Evolutionary conservation across 2,797 vertebrate species (phyloP), one percentile per base, ranked within the genome.

Genomic region (Masticophis lateralis): DNA sequence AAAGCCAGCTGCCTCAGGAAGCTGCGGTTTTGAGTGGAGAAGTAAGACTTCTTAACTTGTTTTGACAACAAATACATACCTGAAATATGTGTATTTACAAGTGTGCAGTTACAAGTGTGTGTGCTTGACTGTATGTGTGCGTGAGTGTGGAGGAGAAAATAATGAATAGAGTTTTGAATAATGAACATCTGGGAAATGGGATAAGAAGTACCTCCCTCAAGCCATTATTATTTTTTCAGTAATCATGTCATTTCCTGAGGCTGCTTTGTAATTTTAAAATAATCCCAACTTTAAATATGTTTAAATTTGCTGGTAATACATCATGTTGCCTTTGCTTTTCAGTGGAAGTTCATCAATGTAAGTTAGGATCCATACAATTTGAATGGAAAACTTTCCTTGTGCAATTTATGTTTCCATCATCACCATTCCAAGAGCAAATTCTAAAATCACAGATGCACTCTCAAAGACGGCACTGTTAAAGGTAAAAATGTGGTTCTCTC

Each of bases 401-500:
- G 25, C 43, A 79, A 55, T 18, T 43, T 27, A 88, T 6, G 4
- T 60, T 61, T 88, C 18, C 51, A 32, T 88, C 53, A 22, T 20
- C 20, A 56, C 55, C 74, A 90, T 32, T 66, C 55, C 60, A 66
- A 90, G 60, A 93, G 53, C 61, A 89, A 74, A 83, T 86, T 90
- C 86, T 37, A 87, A 86, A 63, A 89, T 86, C 53, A 86, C 89
- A 57, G 87, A 12, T 86, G 59, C 25, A 32, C 47, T 93, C 25
- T 60, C 55, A 47, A 63, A 57, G 4, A 69, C n/a, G 86, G 55
- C 43, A 57, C 51, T 83, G 88, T 91, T 56, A 69, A 89, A 37
- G 59, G 12, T 91, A 63, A 89, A 89, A 22, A 47, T 91, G 90
- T 57, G 59, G 69, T 63, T 93, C 87, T 63, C 47, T 93, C 57